Base-by-base conservation (phyloP, 2,113 vertebrate genomes). In the Callopanchax toddi region DNA sequence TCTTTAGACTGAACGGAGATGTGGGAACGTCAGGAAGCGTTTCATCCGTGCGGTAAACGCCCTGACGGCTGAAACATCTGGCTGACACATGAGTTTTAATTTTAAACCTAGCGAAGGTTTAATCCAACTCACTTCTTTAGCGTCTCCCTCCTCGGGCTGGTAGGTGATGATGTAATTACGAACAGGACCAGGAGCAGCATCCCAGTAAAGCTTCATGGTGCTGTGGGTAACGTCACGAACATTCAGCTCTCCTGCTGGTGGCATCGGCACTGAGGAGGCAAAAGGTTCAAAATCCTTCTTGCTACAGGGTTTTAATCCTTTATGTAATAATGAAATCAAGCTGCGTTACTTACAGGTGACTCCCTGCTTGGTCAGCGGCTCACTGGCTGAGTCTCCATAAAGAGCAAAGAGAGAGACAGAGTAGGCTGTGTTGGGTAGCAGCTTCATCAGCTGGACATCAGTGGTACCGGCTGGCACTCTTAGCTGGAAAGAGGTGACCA, bases 201-300 rank as follows among this genome's bases (percentile, higher is more conserved):
- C 96, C 97, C 97, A 99, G 39, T 87, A 46, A 0, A 96, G 89
- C 29, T 82, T 90, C 93, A 98, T 94, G 62, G 86, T 89, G 89
- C 96, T 98, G 76, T 99, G 97, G 76, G 96, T 98, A 66, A 97
- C 76, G 4, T 99, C 97, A 13, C 85, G 91, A 68, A 98, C 89
- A 60, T 43, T 93, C 70, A 99, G 78, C 22, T 93, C 74, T 42
- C 93, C 94, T 1, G 92, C 90, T 13, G 90, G 92, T 42, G 94
- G 94, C 75, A 96, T 67, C 39, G 96, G 96, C 78, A 94, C 97
- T 99, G 76, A 25, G 60, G 2, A 39, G 22, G 22, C 39, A n/a
- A 63, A 22, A 68, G 29, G 22, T 6, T 39, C 13, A 23, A 2
- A 17, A 23, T 48, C 21, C 32, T 10, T 51, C 51, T 1, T 10